A percentile compares a stretch with the other conserved stretches of the same genome.
Evolutionary conservation across 2,113 vertebrate genomes (phyloP).

Genomic region (Piaya cayana): DNA sequence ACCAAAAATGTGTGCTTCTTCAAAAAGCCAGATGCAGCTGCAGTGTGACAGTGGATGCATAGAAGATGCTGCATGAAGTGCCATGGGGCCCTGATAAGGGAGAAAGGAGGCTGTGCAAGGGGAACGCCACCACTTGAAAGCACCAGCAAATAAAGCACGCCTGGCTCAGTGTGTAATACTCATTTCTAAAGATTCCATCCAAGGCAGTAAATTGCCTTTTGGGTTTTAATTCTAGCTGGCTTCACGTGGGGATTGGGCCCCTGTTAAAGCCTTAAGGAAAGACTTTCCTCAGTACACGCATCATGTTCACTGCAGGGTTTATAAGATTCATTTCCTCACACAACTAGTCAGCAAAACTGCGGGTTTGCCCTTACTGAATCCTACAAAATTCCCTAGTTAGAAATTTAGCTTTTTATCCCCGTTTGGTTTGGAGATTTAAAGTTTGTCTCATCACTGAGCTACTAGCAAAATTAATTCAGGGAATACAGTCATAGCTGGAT

Average conservation of each 20-base stretch:
- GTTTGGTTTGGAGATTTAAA: slow-evolving; percentile 11
- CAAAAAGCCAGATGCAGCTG: not conserved
- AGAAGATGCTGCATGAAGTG: not conserved
- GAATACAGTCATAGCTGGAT: slow-evolving; percentile 28
- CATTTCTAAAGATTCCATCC: not conserved
- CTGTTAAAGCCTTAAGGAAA: not conserved
- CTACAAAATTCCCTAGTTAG: not conserved
- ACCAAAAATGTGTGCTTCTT: not conserved
- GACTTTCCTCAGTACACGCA: not conserved
- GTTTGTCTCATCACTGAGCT: not conserved
- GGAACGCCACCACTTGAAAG: not conserved
- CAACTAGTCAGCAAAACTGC: not conserved
- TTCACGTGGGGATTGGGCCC: not conserved
- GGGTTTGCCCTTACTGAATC: not conserved
- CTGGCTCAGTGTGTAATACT: not conserved
- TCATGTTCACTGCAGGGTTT: not conserved
- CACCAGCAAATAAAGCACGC: not conserved
- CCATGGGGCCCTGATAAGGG: rapidly evolving
- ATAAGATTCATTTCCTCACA: not conserved
- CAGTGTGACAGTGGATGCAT: not conserved
- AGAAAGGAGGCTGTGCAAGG: not conserved
- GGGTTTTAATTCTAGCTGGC: not conserved
- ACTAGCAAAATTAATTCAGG: slow-evolving; percentile 47
- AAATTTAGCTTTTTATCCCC: slow-evolving; percentile 6
- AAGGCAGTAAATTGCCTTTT: not conserved